Evolutionary conservation across 2,113 vertebrate genomes (phyloP).

Genomic region (Zootoca vivipara): DNA sequence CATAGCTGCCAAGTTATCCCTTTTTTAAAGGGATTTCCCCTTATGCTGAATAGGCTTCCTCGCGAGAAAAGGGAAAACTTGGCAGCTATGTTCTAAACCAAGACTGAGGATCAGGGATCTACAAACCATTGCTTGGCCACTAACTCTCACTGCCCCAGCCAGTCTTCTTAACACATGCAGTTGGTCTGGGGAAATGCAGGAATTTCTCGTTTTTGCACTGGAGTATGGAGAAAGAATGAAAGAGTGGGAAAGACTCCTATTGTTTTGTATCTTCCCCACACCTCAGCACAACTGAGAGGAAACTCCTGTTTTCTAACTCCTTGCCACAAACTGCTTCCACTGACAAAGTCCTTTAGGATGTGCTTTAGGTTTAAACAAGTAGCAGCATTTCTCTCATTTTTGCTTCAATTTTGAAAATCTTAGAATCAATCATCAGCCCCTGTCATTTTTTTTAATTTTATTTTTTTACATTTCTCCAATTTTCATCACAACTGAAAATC

Average conservation of each 20-base stretch:
- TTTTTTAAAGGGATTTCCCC: no score
- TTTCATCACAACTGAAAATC: no score
- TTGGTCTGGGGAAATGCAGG: neutral
- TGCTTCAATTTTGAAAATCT: no score
- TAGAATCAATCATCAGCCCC: no score
- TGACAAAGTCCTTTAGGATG: neutral
- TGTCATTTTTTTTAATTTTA: no score
- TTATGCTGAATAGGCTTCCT: no score
- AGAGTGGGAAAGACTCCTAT: neutral
- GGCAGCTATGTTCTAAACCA: no score
- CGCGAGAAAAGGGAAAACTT: no score
- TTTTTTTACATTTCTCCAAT: no score
- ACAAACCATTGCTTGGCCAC: neutral
- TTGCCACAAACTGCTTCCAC: neutral
- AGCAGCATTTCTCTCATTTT: neutral
- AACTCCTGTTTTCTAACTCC: neutral
- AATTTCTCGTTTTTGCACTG: neutral
- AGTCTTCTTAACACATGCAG: neutral
- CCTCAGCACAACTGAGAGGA: neutral
- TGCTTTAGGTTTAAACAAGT: neutral
- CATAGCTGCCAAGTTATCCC: no score
- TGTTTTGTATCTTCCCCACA: neutral
- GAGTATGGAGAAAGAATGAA: neutral
- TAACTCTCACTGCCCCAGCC: neutral
- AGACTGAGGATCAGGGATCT: neutral